phyloP scores from a whole-genome alignment of 1,140 invertebrate species.

The Plectrocnemia conspersa region DNA sequence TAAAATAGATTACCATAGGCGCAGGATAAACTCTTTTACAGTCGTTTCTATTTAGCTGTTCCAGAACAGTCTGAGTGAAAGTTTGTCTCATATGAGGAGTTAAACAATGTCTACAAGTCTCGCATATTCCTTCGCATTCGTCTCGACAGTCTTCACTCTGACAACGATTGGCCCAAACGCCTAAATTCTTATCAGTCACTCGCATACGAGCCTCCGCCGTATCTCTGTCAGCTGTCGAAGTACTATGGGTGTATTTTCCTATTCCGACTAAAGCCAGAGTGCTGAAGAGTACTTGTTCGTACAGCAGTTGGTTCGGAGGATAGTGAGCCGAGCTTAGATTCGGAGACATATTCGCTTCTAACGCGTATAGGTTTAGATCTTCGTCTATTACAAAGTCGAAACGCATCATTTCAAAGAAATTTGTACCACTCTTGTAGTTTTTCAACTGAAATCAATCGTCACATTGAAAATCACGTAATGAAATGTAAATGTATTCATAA shows the following conservation, averaged over 20 bases:
- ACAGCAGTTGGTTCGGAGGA: slow-evolving; percentile 78
- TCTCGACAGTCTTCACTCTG: slow-evolving; percentile 53
- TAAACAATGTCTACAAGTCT: slow-evolving; percentile 74
- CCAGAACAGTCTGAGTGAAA: slow-evolving; percentile 66
- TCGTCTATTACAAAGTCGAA: slow-evolving; percentile 93
- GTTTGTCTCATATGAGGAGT: slow-evolving; percentile 54
- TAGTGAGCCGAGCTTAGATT: slow-evolving; percentile 94
- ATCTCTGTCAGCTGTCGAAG: slow-evolving; percentile 44
- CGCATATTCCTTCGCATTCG: slow-evolving; percentile 67
- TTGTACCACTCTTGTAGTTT: slow-evolving; percentile 55
- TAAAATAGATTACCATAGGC: slow-evolving; percentile 55
- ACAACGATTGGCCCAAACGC: slow-evolving; percentile 71
- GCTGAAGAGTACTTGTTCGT: slow-evolving; percentile 90
- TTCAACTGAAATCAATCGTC: slow-evolving; percentile 38
- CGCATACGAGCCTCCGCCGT: slow-evolving; percentile 56
- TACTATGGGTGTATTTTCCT: slow-evolving; percentile 48
- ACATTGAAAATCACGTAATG: neutral
- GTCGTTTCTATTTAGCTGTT: slow-evolving; percentile 73
- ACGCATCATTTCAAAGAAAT: slow-evolving; percentile 92
- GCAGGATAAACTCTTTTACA: slow-evolving; percentile 79
- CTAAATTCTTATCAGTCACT: slow-evolving; percentile 74
- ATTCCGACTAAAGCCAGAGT: slow-evolving; percentile 79
- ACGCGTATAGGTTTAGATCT: slow-evolving; percentile 78
- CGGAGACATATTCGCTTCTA: slow-evolving; percentile 98
- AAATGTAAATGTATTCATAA: slow-evolving; percentile 19